Evolutionary conservation across 2,797 vertebrate species (phyloP), one percentile per base, ranked within the genome.

Genomic region (Neostethus bicornis): DNA sequence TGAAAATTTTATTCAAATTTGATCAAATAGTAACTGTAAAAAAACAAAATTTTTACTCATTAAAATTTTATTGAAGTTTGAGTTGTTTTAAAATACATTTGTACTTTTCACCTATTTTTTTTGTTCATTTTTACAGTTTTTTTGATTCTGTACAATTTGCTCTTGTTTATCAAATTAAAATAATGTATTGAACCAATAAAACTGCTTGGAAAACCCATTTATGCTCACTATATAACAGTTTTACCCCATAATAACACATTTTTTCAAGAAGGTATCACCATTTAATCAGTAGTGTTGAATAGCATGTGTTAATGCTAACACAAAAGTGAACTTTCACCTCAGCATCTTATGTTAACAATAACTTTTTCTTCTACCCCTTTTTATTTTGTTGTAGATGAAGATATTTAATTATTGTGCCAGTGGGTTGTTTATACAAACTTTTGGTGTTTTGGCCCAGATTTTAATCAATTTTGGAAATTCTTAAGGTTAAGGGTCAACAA

Each of bases 401-500:
- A 44, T 1, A 19, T 47, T 42, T n/a, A 17, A 17, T 56, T 16
- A 28, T 61, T 51, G 58, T 57, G 21, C 72, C 58, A 65, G 54
- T 55, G 54, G 34, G 38, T 1, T 0, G 4, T 64, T 73, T 49
- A 26, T 59, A 29, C 52, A 81, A 78, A 72, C 49, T 53, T 75
- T 72, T 12, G 3, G 14, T 77, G 72, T 68, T 62, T 56, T 60
- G 75, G 55, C 63, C 76, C 47, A 61, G 24, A 23, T 66, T 47
- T 75, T 44, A 71, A 45, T 75, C 66, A 78, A 81, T 82, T 77
- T 58, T 26, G 55, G 73, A 82, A 81, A 83, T 61, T 56, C 73
- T 54, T 60, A 42, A 71, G 82, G 84, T 81, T 81, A 87, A 83
- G 84, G 81, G 84, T 85, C 72, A 77, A 67, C 68, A 77, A 83